Evolutionary conservation across 1,140 invertebrate species (phyloP).

Genomic region (Psilanteris sp.): DNA sequence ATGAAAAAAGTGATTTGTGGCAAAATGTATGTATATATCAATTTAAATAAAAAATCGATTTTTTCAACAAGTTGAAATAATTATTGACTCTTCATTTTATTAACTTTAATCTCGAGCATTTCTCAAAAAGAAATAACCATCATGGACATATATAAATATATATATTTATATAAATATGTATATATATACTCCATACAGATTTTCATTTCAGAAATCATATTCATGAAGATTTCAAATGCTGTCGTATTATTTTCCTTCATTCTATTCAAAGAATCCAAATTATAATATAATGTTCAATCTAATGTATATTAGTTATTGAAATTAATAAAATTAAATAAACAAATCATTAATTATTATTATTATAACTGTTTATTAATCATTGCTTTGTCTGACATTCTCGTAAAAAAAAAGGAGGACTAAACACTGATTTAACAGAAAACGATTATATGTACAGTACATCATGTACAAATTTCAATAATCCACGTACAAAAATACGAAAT

Average conservation of each 20-base stretch:
- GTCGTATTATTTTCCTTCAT: too few species aligned
- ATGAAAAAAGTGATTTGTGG: slow-evolving; percentile 32
- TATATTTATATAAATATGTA: too few species aligned
- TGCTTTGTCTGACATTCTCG: not conserved
- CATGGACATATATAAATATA: too few species aligned
- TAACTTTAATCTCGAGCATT: too few species aligned
- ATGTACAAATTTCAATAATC: slow-evolving; percentile 11
- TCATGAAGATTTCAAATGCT: too few species aligned
- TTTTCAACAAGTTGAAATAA: slow-evolving; percentile 18
- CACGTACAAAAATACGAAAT: slow-evolving; percentile 27
- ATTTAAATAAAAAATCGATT: slow-evolving; percentile 44
- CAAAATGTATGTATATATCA: slow-evolving; percentile 38
- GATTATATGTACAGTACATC: slow-evolving; percentile 24
- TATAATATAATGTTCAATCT: too few species aligned
- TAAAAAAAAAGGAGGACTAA: slow-evolving; percentile 11
- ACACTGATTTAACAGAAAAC: slow-evolving; percentile 6
- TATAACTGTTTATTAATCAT: not conserved
- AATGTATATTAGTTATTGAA: too few species aligned
- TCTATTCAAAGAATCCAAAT: too few species aligned
- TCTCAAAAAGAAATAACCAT: too few species aligned
- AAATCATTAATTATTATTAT: not conserved
- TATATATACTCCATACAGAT: too few species aligned
- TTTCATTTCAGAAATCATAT: too few species aligned
- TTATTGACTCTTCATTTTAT: not conserved
- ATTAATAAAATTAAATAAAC: too few species aligned